Base-by-base conservation (phyloP, 1,140 invertebrate genomes). In the Drosophila sp. region DNA sequence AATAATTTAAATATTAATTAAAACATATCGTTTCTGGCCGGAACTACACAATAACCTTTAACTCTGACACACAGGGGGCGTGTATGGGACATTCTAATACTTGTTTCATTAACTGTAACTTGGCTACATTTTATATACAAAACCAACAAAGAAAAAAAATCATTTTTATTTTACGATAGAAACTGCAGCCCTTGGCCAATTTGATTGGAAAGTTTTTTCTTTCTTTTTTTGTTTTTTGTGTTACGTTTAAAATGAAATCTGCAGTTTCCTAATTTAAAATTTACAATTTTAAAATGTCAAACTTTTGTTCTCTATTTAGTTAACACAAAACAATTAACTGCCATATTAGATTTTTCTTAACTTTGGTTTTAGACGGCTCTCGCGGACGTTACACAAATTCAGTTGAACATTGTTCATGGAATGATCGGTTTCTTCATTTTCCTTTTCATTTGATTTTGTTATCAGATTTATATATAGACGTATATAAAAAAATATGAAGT, bases 131-230 rank as follows among this genome's bases (percentile, higher is more conserved):
- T 25, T 50, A 50, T 50, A 10, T 50, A 50, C 44, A 50, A 27
- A 17, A 17, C 17, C 17, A 17, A 41, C 11, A 17, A n/a, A 41
- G 27, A 44, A 23, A 23, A 7, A 27, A 0, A 6, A 5, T 47
- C 25, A 2, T 47, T 1, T 47, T 47, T 25, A 47, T 47, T 47
- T 50, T 27, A 50, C 23, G 25, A 7, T 17, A 27, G 32, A 58
- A 58, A 58, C 56, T 58, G 56, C 32, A 58, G 56, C 32, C 2
- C 1, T 38, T 38, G 17, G 56, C 56, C 56, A 58, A 58, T 58
- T 58, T 33, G 17, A 58, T 58, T 58, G 56, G 56, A 58, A 58
- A 38, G 17, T 17, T 17, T 17, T 17, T 17, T 17, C 17, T 17
- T 17, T 17, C 17, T 17, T 17, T 17, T 17, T 17, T 17, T 17